Conservation (phyloP, 2,797 vertebrate species). For the Danio albolineatus region DNA sequence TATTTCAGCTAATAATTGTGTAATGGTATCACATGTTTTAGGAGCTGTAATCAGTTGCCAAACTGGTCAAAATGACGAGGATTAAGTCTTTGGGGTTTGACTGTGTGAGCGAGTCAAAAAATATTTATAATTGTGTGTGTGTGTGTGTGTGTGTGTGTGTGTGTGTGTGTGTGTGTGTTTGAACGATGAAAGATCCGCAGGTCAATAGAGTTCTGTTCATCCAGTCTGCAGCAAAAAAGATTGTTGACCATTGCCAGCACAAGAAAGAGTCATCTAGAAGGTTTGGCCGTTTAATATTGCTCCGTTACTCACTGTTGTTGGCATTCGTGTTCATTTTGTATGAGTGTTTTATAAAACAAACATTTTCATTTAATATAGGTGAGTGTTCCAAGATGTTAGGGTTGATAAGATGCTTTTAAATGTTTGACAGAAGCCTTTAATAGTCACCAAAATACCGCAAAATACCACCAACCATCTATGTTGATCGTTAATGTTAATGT, state of each 20-base stretch:
- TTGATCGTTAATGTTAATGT: no score
- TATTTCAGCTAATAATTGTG: constrained; percentile 53
- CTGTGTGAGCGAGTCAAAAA: constrained; percentile 5
- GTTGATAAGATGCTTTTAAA: not conserved
- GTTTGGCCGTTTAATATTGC: not conserved
- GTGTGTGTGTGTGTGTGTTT: not conserved
- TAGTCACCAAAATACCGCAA: not conserved
- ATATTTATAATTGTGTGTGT: no score
- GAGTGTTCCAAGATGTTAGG: no score
- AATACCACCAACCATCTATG: no score
- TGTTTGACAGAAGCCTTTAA: not conserved
- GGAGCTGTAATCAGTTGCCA: constrained; percentile 16
- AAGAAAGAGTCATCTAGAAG: not conserved
- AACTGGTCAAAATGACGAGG: constrained; percentile 10
- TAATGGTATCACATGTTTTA: constrained; percentile 57
- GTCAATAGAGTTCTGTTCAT: not conserved
- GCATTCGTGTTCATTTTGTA: no score
- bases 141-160: no score
- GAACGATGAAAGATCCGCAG: not conserved
- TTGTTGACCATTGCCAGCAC: not conserved
- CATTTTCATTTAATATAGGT: no score
- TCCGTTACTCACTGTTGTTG: not conserved
- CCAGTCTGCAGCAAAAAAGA: not conserved
- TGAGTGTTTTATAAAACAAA: no score
- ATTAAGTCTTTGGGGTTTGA: constrained; percentile 19